A percentile compares a stretch with the other conserved stretches of the same genome.
Conservation (phyloP, 2,888 invertebrate species). For the Napeogenes inachia region DNA sequence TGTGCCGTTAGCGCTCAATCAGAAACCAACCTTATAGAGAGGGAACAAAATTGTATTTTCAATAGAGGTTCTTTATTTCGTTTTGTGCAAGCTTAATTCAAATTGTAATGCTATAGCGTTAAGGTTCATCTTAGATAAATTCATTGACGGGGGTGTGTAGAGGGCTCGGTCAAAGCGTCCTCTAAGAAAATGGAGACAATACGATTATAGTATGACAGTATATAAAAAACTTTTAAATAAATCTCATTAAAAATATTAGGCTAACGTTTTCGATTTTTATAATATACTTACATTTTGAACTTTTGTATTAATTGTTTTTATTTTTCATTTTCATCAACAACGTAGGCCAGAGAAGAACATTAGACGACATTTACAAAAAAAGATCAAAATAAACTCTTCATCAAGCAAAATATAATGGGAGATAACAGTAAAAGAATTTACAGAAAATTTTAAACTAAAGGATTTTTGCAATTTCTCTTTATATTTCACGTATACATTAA, state of each 20-base stretch:
- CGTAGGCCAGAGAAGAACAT: too few species aligned
- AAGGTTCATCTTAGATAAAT: conserved; percentile 30
- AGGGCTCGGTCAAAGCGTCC: conserved; percentile 64
- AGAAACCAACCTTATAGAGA: not conserved
- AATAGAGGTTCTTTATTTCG: not conserved
- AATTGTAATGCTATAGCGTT: conserved; percentile 5
- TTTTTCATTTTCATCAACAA: too few species aligned
- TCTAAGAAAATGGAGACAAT: conserved; percentile 72
- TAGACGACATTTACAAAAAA: too few species aligned
- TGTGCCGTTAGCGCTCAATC: not conserved
- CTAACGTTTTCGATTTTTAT: too few species aligned
- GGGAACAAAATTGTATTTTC: not conserved
- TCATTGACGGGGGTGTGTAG: conserved; percentile 51
- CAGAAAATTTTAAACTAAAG: too few species aligned
- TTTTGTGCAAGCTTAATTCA: conserved; percentile 15
- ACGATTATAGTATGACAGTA: conserved; percentile 63
- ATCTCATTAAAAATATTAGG: conserved; percentile 1
- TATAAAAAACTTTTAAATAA: conserved; percentile 30
- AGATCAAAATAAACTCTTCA: too few species aligned
- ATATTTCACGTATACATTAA: conserved; percentile 38
- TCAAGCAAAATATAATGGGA: too few species aligned
- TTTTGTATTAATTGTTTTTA: not conserved
- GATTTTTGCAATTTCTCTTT: conserved; percentile 29
- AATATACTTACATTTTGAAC: too few species aligned
- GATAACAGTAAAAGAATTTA: too few species aligned